Evolutionary conservation across 2,797 vertebrate genomes (phyloP), one percentile per base, ranked within the genome.

Genomic region (Micrastur ruficollis): DNA sequence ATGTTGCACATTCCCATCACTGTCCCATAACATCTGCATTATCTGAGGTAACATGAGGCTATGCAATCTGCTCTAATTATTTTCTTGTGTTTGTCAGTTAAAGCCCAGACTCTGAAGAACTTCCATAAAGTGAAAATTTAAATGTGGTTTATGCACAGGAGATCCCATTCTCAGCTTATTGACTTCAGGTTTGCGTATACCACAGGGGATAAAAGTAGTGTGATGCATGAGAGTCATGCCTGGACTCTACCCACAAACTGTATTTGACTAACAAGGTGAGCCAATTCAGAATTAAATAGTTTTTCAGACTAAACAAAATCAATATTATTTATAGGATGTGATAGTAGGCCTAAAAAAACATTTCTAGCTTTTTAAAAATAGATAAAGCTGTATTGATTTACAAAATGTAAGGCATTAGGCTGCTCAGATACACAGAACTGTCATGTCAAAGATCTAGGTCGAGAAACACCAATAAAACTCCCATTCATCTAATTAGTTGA

Each of bases 211-310:
- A 94, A 94, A 87, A 78, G 26, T 29, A 84, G 34, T 14, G 25
- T 19, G 40, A 49, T 50, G 29, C 17, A 58, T 15, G 32, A 92
- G 34, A 91, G 74, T 68, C 75, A 36, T 34, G 38, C n/a, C 61
- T 1, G 1, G 49, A 75, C 38, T 95, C n/a, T 96, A 84, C 65
- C 86, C 52, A 95, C 93, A 70, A 44, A 93, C 70, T 68, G 68
- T 87, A 74, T 96, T 93, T 97, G 81, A 94, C 90, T 96, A 97
- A 97, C 76, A 82, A 96, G 93, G 89, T 95, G 90, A 96, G 74
- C 89, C 92, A 96, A 95, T 93, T 81, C 75, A 70, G 90, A 97
- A 97, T 91, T 94, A 96, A 95, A 96, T 74, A 38, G 70, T 88
- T 97, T 94, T 96, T 96, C 87, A 93, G 79, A 74, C 68, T 91